Evolutionary conservation across 1,140 invertebrate genomes (phyloP), one percentile per base, ranked within the genome.

Genomic region (Melanaphis sacchari): DNA sequence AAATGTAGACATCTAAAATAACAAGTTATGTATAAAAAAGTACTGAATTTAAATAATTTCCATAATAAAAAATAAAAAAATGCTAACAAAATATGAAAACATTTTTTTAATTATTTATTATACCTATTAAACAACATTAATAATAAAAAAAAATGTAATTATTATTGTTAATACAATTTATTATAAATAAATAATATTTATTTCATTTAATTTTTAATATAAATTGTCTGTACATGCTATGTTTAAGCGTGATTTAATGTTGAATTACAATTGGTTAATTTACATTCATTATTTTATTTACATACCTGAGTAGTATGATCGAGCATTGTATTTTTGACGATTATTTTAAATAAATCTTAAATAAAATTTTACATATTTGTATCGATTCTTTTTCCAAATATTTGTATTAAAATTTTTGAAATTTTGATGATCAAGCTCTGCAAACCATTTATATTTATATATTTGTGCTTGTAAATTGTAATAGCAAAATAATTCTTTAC

Each of bases 1-100:
- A 90, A 40, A 66, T 90, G 1, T 41, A 59, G 52, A 90, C 46
- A 89, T n/a, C 11, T 90, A 36, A 54, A 90, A 90, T 66, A 15
- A 52, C 46, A 54, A 26, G 46, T 38, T 66, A 87, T 7, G n/a
- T 46, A 90, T 31, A 66, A 6, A 43, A 46, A 66, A 40, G 24
- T 66, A n/a, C 59, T 22, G 26, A 40, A 90, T 59, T 89, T 89
- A 3, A n/a, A n/a, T 49, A 49, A 49, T 49, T 49, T 90, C 41
- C 38, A 11, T 66, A 41, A 8, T 59, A 59, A 41, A n/a, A 66
- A 22, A 88, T n/a, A 31, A 85, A 87, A 87, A 38, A 88, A 89
- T 24, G 8, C 0, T 18, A 1, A 38, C 2, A 7, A 31, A 2
- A 66, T 2, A 7, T 31, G n/a, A 66, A 90, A 66, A 2, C 15